Base-by-base conservation (phyloP, 2,113 vertebrate species). In the Muntiacus muntjak region DNA sequence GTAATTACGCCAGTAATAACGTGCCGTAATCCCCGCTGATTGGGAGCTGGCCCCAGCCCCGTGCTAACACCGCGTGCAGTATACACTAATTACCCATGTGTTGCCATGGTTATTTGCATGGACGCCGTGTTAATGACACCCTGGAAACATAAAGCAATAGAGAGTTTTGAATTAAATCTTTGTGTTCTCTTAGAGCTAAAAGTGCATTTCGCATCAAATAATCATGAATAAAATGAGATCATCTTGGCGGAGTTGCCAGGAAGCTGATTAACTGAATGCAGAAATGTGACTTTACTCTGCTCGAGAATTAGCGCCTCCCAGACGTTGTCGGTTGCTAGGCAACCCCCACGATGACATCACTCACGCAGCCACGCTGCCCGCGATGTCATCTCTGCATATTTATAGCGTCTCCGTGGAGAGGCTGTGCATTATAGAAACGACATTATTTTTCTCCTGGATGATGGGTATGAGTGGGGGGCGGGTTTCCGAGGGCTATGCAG, bases 1-100 rank as follows among this genome's bases (percentile, higher is more conserved):
- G 99, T 99, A 98, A 99, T 99, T 98, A 98, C 98, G 98, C 97
- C 98, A 95, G 98, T 98, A 98, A 98, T 98, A 98, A 98, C 97
- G 96, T 74, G 96, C 97, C 91, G 97, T 97, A 96, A 98, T 98
- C 96, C 87, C 97, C 6, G 64, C 96, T 88, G 98, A 98, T 94
- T 98, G 98, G 98, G 98, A 98, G 98, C 98, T 96, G 95, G 97
- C 97, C 97, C 98, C 30, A 89, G 98, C 98, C 92, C 97, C 62
- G 97, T 91, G 96, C 97, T 97, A 95, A 97, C 96, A 89, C 98
- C 95, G 96, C 91, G 96, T 85, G 97, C 98, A 95, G 94, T 96
- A 94, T 93, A 83, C 96, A 95, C 99, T 99, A 99, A 98, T 99
- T 98, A 98, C 98, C 98, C 94, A 25, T 87, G 98, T 95, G 99